Conservation (phyloP, 2,113 vertebrate species). For the Nothocercus nigrocapillus region DNA sequence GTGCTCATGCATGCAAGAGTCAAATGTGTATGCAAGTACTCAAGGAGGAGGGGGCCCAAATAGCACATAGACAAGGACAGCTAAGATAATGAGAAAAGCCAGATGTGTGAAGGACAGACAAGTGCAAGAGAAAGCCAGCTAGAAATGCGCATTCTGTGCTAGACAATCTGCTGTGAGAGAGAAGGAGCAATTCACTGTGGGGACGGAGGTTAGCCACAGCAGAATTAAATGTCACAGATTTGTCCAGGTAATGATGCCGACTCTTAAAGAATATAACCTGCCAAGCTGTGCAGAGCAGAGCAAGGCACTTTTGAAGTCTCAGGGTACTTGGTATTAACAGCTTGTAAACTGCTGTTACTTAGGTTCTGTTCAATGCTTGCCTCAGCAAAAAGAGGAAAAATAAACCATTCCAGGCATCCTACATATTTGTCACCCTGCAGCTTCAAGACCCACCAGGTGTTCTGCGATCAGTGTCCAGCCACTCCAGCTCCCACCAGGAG, state of each 20-base stretch:
- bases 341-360: slow-evolving; percentile 40
- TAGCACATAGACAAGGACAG: background rate
- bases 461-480: background rate
- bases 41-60: background rate
- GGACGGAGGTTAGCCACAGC: background rate
- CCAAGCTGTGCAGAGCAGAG: slow-evolving; percentile 4
- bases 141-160: background rate
- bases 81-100: background rate
- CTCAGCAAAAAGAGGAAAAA: slow-evolving; percentile 52
- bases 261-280: slow-evolving; percentile 3
- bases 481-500: background rate
- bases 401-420: slow-evolving; percentile 1
- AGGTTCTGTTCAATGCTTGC: background rate
- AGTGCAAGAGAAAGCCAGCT: background rate
- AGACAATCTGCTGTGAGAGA: background rate
- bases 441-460: background rate
- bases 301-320: slow-evolving; percentile 24
- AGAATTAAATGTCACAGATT: slow-evolving; percentile 53
- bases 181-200: background rate
- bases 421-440: background rate
- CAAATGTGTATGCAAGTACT: background rate
- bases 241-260: slow-evolving; percentile 11
- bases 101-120: background rate
- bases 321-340: slow-evolving; percentile 28
- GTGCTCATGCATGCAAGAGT: background rate